Conservation (phyloP, 2,888 invertebrate genomes). For the Aleiodes leptofemur region DNA sequence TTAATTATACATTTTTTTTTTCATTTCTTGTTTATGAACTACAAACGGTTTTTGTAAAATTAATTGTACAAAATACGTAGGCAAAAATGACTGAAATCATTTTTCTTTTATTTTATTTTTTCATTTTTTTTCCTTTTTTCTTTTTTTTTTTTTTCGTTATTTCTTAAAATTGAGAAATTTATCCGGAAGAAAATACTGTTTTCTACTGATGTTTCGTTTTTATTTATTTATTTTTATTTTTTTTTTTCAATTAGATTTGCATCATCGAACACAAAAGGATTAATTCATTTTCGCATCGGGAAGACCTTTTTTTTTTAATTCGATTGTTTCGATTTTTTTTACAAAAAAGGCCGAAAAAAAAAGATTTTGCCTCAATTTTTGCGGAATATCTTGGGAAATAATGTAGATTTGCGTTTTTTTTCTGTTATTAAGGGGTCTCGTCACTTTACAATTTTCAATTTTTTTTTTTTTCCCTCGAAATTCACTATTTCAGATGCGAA, state of each 20-base stretch:
- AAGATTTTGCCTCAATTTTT: background rate
- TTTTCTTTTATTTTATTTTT: background rate
- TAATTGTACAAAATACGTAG: constrained; percentile 28
- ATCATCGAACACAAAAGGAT: constrained; percentile 35
- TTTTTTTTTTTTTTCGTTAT: background rate
- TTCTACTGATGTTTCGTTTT: constrained; percentile 6
- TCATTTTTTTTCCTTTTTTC: background rate
- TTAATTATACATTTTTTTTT: too few relatives aligned
- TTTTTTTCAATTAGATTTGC: background rate
- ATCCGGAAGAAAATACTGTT: constrained; percentile 11
- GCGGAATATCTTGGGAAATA: too few relatives aligned
- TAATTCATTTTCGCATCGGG: constrained; percentile 29
- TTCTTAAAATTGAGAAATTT: background rate
- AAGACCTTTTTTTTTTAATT: constrained; percentile 13
- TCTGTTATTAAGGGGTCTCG: too few relatives aligned
- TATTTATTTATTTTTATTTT: background rate
- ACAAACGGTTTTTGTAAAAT: constrained; percentile 28
- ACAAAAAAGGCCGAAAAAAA: too few relatives aligned
- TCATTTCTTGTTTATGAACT: constrained; percentile 30
- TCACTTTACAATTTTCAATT: too few relatives aligned
- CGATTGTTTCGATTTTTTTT: background rate
- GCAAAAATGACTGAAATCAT: constrained; percentile 26
- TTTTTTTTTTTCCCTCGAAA: too few relatives aligned
- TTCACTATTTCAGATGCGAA: too few relatives aligned
- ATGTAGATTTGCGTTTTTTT: too few relatives aligned